Percentiles rank a stretch among this genome's conserved stretches.
phyloP scores from a whole-genome alignment of 2,888 invertebrate genomes.

The Branchellion lobata region DNA sequence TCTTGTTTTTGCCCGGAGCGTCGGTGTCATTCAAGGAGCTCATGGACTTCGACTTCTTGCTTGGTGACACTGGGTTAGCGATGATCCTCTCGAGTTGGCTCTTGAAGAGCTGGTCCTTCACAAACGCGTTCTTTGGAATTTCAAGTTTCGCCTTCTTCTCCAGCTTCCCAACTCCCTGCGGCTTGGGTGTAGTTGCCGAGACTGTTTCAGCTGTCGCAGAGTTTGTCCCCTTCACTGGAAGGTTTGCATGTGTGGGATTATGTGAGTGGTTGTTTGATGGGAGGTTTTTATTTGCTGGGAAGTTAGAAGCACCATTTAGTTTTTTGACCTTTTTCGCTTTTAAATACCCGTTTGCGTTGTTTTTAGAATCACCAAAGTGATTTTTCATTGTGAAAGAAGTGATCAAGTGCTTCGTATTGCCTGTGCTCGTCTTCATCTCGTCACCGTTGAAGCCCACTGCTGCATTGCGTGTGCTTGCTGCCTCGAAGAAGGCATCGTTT shows the following conservation, averaged over 20 bases:
- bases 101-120: conserved; percentile 16
- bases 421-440: too few species aligned
- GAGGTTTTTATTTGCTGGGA: too few species aligned
- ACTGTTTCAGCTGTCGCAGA: neutral
- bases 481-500: too few species aligned
- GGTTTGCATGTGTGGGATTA: neutral
- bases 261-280: neutral
- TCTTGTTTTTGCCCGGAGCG: neutral
- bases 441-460: too few species aligned
- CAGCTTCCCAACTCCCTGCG: neutral
- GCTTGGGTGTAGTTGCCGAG: neutral
- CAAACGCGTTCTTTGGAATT: conserved; percentile 35
- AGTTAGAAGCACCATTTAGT: too few species aligned
- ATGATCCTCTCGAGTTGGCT: conserved; percentile 32
- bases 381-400: too few species aligned
- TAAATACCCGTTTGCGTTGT: too few species aligned
- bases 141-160: conserved; percentile 7
- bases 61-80: conserved; percentile 18
- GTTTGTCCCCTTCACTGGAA: neutral
- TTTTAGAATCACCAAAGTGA: too few species aligned
- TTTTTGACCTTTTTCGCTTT: too few species aligned
- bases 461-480: too few species aligned
- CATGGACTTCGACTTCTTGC: neutral
- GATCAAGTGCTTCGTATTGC: too few species aligned
- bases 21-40: neutral